Evolutionary conservation across 2,113 vertebrate genomes (phyloP), one percentile per base, ranked within the genome.

Genomic region (Zosterops japonicus): DNA sequence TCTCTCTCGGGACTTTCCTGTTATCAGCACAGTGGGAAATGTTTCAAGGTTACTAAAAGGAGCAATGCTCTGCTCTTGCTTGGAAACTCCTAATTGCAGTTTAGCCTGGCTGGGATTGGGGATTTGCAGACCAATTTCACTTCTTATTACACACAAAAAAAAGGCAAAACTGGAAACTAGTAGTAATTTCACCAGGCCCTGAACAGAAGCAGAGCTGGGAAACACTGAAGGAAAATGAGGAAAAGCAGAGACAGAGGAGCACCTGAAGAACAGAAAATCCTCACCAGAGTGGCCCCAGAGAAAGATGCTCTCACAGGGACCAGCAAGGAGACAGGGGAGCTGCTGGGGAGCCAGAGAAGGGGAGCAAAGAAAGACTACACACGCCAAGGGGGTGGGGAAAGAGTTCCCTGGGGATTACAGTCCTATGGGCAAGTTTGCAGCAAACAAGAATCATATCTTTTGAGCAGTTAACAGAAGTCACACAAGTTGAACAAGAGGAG

Each of bases 21-120:
- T 68, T 81, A 81, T 50, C 53, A 71, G 76, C 76, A 71, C 42
- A 75, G 52, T 7, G 49, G 93, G 60, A 46, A 78, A 79, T 6
- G 22, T 71, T 91, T 60, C 78, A 91, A 87, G 84, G 92, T 94
- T 79, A 95, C 75, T 27, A 20, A 82, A 91, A 93, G 75, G 65
- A 85, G 70, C 74, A 71, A 17, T 4, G 31, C 36, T 85, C 44
- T 50, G 55, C 63, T 86, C 46, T 31, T 35, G 12, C 59, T 53
- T 59, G 63, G 82, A 67, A 67, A 39, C 35, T 78, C 36, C 42
- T 77, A 70, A 53, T 9, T 57, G 55, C 50, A 83, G 49, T 47
- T 87, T 42, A 94, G 75, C 53, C 33, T n/a, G 24, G 60, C 52
- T 72, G 35, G 21, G 35, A 14, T 0, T 22, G 27, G 56, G 29